Evolutionary conservation across 37 sponge, comb jelly and placozoan genomes (phyloP).

Genomic region (Agelas oroides): DNA sequence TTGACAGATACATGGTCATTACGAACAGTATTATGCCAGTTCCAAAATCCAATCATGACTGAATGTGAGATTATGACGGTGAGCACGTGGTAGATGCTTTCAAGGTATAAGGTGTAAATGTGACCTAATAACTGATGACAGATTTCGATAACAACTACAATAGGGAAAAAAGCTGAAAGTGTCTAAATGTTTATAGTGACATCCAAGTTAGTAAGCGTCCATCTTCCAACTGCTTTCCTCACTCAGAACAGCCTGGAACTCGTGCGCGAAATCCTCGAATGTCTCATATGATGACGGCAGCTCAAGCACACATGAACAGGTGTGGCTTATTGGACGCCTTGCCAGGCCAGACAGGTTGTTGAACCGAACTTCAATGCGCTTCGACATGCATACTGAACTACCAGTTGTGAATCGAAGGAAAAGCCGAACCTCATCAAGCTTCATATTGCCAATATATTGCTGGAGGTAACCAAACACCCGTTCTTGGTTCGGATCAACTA

Average conservation of each 20-base stretch:
- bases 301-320: slow-evolving; percentile 16
- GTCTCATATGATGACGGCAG: slow-evolving; percentile 4
- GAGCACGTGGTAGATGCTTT: too few species aligned
- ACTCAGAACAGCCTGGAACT: slow-evolving; percentile 15
- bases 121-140: too few species aligned
- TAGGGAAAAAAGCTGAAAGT: too few species aligned
- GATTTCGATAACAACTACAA: too few species aligned
- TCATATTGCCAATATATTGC: slow-evolving; percentile 35
- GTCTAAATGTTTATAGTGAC: too few species aligned
- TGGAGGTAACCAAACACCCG: slow-evolving; percentile 28
- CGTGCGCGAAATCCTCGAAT: slow-evolving; percentile 14
- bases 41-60: too few species aligned
- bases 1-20: too few species aligned
- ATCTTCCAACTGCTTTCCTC: neutral
- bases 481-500: neutral
- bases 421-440: neutral
- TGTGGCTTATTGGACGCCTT: slow-evolving; percentile 26
- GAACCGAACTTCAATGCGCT: neutral
- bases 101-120: too few species aligned
- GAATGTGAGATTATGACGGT: too few species aligned
- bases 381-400: neutral
- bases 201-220: neutral
- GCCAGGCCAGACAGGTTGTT: slow-evolving; percentile 2
- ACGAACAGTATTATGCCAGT: too few species aligned
- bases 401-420: slow-evolving; percentile 33